phyloP scores from a whole-genome alignment of 2,113 vertebrate genomes.

The Archocentrus centrarchus region DNA sequence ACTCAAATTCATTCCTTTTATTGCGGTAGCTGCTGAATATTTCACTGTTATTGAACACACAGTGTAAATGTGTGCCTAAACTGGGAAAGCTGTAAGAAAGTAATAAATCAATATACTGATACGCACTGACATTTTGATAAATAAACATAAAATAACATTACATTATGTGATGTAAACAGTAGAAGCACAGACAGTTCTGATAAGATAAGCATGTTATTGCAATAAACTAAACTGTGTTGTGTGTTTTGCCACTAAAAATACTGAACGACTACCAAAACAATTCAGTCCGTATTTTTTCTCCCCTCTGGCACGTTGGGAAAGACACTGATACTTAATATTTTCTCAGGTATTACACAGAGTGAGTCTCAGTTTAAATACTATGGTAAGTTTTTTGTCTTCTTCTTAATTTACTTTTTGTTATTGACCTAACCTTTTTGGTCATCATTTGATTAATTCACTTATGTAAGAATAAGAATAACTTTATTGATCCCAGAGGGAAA shows the following conservation, averaged over 20 bases:
- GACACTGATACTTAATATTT: background rate
- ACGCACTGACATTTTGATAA: background rate
- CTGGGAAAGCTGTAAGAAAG: background rate
- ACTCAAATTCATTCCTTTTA: background rate
- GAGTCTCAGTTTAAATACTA: background rate
- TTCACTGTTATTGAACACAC: background rate
- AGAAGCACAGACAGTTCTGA: background rate
- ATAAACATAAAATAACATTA: background rate
- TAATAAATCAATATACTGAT: background rate
- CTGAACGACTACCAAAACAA: background rate
- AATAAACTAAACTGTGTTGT: background rate
- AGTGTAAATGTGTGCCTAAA: background rate
- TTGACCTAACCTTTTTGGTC: background rate
- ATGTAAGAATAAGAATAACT: background rate
- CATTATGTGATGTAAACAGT: slow-evolving; percentile 1
- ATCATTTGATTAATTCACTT: background rate
- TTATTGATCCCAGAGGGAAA: too few relatives aligned
- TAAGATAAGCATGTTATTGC: background rate
- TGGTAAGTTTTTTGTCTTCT: background rate
- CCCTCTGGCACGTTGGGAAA: background rate
- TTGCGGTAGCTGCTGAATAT: background rate
- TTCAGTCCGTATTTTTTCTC: background rate
- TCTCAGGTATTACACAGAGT: background rate
- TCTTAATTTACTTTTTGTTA: background rate
- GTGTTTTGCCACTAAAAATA: background rate